Conservation (phyloP, 2,113 vertebrate genomes). For the Rhea pennata region DNA sequence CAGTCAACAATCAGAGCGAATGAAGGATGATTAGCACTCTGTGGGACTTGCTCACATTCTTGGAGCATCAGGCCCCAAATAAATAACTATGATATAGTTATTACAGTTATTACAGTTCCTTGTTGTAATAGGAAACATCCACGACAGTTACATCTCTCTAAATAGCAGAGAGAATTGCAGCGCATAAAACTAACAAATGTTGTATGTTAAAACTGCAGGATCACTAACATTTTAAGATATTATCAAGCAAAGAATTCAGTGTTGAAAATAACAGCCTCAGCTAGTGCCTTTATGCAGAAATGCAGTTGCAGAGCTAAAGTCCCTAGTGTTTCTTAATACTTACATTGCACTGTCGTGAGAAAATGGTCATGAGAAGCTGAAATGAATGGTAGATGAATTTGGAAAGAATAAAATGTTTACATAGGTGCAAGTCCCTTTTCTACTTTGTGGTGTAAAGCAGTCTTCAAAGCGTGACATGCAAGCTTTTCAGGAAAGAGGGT, state of each 20-base stretch:
- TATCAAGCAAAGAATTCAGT: conserved; percentile 28
- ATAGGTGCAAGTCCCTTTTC: not conserved
- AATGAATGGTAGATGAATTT: not conserved
- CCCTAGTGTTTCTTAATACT: not conserved
- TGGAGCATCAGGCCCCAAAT: not conserved
- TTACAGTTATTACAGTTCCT: not conserved
- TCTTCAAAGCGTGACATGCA: not conserved
- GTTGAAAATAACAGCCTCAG: not conserved
- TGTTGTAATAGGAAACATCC: not conserved
- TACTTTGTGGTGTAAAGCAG: not conserved
- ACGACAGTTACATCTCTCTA: conserved; percentile 7
- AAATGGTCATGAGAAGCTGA: not conserved
- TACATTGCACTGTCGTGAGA: not conserved
- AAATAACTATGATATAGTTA: conserved; percentile 21
- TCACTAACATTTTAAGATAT: conserved; percentile 29
- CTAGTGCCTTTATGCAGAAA: not conserved
- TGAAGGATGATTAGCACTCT: not conserved
- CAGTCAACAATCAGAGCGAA: not conserved
- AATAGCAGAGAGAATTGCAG: not conserved
- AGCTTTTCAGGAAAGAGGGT: not conserved
- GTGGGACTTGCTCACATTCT: not conserved
- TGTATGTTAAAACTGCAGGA: conserved; percentile 33
- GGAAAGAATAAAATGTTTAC: not conserved
- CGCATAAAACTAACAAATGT: conserved; percentile 49
- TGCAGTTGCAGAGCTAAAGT: not conserved